Evolutionary conservation across 2,113 vertebrate species (phyloP).

Genomic region (Chaetodon auriga): DNA sequence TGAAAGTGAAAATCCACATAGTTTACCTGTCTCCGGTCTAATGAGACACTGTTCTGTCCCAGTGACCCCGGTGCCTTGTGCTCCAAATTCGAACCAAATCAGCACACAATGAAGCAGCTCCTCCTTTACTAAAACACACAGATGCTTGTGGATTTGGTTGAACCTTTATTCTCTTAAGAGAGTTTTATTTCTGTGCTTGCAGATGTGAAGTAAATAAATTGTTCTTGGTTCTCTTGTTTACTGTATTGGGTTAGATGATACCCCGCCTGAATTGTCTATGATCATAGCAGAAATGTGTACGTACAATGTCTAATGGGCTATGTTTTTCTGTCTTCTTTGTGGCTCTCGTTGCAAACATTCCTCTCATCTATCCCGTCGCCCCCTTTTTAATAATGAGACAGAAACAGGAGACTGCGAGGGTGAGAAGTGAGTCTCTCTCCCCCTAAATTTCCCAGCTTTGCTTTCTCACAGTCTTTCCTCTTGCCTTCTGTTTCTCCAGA

Average conservation of each 20-base stretch:
- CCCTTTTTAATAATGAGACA: constrained; percentile 61
- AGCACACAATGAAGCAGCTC: constrained; percentile 29
- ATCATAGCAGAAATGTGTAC: constrained; percentile 31
- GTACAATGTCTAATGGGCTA: constrained; percentile 23
- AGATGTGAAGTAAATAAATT: constrained; percentile 35
- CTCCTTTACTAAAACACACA: constrained; percentile 1
- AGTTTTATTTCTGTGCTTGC: constrained; percentile 13
- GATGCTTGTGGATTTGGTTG: constrained; percentile 19
- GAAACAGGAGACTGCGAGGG: constrained; percentile 58
- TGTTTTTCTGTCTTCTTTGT: constrained; percentile 57
- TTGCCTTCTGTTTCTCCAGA: constrained; percentile 68
- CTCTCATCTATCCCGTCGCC: constrained; percentile 63
- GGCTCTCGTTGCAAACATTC: constrained; percentile 61
- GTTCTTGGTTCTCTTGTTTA: constrained; percentile 42
- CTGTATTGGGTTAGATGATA: constrained; percentile 40
- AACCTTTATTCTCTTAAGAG: neutral
- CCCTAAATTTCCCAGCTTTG: constrained; percentile 37
- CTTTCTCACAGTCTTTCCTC: constrained; percentile 63
- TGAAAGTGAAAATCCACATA: constrained; percentile 13
- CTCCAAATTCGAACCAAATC: constrained; percentile 33
- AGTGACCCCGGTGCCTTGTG: constrained; percentile 7
- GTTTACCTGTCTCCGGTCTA: constrained; percentile 28
- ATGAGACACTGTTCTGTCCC: constrained; percentile 26
- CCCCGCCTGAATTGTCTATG: constrained; percentile 13
- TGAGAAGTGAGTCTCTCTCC: constrained; percentile 54